Conservation (phyloP, 2,113 vertebrate species). For the Alosa alosa region DNA sequence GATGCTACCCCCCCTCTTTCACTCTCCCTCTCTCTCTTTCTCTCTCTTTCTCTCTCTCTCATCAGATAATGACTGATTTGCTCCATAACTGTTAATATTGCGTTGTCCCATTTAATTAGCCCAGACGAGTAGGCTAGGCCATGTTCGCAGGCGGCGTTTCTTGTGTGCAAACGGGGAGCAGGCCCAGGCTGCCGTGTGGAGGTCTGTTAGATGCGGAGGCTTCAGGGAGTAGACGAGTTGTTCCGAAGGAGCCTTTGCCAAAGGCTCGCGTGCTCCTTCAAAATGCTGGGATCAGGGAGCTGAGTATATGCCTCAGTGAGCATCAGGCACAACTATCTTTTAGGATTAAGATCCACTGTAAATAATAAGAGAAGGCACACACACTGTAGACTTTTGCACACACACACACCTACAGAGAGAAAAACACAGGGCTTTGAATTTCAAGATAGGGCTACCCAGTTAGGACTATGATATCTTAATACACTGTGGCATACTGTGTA, state of each 20-base stretch:
- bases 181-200: background rate
- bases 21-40: background rate
- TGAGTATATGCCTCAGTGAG: background rate
- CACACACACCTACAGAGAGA: background rate
- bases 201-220: background rate
- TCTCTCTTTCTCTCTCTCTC: background rate
- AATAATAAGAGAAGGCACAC: background rate
- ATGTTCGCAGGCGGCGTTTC: conserved; percentile 23
- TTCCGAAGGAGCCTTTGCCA: background rate
- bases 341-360: background rate
- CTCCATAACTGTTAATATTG: conserved; percentile 63
- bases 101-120: conserved; percentile 66
- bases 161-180: background rate
- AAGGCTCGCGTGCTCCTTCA: background rate
- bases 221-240: background rate
- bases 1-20: background rate
- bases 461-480: background rate
- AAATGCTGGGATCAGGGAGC: background rate
- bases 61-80: conserved; percentile 61
- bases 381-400: background rate
- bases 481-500: background rate
- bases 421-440: background rate
- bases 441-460: background rate
- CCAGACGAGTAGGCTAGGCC: conserved; percentile 56
- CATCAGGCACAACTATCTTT: background rate